These are phyloP conservation scores for Meiosimyza decipiens DNA, from an alignment of 2,888 invertebrate genomes.

Conservation along the genomic window DNA sequence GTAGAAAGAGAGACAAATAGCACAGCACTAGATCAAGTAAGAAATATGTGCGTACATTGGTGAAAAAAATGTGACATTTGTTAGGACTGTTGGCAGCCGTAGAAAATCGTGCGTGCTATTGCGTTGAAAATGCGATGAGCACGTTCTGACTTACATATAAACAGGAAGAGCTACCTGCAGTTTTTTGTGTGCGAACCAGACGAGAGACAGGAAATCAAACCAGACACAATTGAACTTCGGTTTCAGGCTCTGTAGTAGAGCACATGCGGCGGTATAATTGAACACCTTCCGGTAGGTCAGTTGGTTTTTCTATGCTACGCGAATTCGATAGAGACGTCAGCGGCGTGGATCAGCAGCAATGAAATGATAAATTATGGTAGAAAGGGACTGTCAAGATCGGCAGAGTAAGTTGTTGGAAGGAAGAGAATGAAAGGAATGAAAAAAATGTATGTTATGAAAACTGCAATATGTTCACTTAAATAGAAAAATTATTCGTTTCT, in stretches of 20 bases:
- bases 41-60: background rate
- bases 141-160: conserved; percentile 31
- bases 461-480: too few relatives aligned
- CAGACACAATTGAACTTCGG: conserved; percentile 16
- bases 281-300: conserved; percentile 22
- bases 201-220: background rate
- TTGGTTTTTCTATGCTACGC: background rate
- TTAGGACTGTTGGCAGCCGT: background rate
- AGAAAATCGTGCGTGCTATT: conserved; percentile 33
- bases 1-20: background rate
- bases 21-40: conserved; percentile 19
- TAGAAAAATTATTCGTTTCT: too few relatives aligned
- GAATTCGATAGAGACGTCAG: conserved; percentile 15
- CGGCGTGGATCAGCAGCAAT: background rate
- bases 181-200: background rate
- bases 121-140: conserved; percentile 26
- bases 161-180: conserved; percentile 25
- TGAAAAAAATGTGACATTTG: conserved; percentile 14
- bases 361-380: too few relatives aligned
- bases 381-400: too few relatives aligned
- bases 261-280: conserved; percentile 16
- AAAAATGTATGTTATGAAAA: too few relatives aligned
- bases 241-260: background rate
- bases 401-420: too few relatives aligned
- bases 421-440: too few relatives aligned